phyloP scores from a whole-genome alignment of 1,140 invertebrate genomes.

The Cardiocondyla obscurior region DNA sequence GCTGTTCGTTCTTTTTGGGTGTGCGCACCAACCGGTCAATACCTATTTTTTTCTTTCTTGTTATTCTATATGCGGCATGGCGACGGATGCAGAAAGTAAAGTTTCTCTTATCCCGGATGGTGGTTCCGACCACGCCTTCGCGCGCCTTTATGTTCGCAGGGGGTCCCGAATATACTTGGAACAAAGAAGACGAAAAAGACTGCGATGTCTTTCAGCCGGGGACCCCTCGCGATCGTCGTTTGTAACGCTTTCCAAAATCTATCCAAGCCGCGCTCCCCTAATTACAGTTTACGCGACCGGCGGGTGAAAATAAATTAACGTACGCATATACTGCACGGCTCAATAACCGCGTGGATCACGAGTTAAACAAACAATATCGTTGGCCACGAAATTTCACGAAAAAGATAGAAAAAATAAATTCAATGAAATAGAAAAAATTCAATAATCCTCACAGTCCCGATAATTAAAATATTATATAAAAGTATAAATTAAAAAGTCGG shows the following conservation, averaged over 20 bases:
- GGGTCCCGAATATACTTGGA: constrained; percentile 66
- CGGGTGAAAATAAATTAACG: background rate
- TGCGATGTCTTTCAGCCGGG: constrained; percentile 8
- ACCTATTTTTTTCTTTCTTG: background rate
- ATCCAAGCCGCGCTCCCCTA: background rate
- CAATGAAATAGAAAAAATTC: background rate
- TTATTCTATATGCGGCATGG: background rate
- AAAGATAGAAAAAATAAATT: background rate
- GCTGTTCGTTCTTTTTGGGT: too few relatives aligned
- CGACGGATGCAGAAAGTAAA: background rate
- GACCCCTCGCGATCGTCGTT: background rate
- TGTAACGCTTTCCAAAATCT: background rate
- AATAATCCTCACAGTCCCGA: background rate
- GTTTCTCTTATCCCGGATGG: constrained; percentile 3
- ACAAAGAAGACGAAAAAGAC: constrained; percentile 64
- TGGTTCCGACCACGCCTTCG: constrained; percentile 59
- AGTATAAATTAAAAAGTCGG: background rate
- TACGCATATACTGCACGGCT: background rate
- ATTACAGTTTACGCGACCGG: background rate
- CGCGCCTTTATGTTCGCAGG: constrained; percentile 65
- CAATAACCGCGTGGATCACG: too few relatives aligned
- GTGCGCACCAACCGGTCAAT: too few relatives aligned
- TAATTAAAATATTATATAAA: background rate
- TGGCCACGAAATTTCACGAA: too few relatives aligned
- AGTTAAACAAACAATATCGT: too few relatives aligned